phyloP scores from a whole-genome alignment of 2,113 vertebrate species.

The Nematolebias whitei region DNA sequence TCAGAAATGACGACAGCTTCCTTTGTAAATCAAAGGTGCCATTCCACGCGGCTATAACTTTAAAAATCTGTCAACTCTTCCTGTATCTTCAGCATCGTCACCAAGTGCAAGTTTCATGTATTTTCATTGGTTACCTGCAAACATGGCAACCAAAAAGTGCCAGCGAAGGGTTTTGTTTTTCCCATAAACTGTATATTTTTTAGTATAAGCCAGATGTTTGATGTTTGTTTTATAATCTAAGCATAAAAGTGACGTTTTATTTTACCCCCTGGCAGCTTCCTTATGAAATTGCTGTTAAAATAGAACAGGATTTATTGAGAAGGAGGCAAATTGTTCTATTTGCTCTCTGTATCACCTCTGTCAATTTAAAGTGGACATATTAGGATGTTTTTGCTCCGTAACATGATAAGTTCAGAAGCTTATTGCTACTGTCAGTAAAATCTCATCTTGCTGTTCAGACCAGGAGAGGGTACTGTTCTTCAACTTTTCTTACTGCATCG shows the following conservation, averaged over 20 bases:
- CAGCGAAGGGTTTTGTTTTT: background rate
- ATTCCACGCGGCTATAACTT: too few relatives aligned
- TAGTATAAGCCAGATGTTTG: background rate
- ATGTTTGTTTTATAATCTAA: background rate
- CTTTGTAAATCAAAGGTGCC: too few relatives aligned
- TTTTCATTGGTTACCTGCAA: too few relatives aligned
- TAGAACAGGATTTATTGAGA: background rate
- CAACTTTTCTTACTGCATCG: slow-evolving; percentile 36
- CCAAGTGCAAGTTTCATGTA: too few relatives aligned
- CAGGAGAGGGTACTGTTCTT: slow-evolving; percentile 73
- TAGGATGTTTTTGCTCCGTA: slow-evolving; percentile 2
- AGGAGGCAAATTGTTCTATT: background rate
- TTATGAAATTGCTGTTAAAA: slow-evolving; percentile 19
- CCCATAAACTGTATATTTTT: background rate
- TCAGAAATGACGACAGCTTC: too few relatives aligned
- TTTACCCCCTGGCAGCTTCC: slow-evolving; percentile 17
- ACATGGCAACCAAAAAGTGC: background rate
- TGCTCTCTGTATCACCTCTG: background rate
- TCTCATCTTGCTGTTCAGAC: slow-evolving; percentile 26
- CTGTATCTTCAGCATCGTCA: too few relatives aligned
- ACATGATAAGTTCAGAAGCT: background rate
- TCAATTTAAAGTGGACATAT: background rate
- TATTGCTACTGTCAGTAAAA: slow-evolving; percentile 1
- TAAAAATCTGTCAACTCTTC: too few relatives aligned
- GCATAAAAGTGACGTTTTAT: background rate